phyloP scores from a whole-genome alignment of 2,113 vertebrate genomes.

The Thunnus maccoyii region DNA sequence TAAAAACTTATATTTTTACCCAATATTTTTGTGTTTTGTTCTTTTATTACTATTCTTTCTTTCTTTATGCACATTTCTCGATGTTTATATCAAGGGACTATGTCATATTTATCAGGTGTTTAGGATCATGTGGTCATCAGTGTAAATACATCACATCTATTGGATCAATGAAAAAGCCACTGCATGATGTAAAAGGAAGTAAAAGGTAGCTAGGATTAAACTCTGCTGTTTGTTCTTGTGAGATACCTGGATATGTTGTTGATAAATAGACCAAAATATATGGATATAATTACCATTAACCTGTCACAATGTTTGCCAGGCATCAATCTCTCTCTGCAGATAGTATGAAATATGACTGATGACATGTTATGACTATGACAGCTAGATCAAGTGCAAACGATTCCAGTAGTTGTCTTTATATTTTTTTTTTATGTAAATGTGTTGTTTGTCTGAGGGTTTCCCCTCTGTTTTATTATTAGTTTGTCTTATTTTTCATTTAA shows the following conservation, averaged over 20 bases:
- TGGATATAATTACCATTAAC: slow-evolving; percentile 7
- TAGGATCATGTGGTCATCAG: no score
- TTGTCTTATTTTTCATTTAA: not conserved
- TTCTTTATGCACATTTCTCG: no score
- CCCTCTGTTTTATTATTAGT: not conserved
- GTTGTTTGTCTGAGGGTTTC: not conserved
- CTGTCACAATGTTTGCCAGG: slow-evolving; percentile 12
- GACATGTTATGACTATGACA: slow-evolving; percentile 3
- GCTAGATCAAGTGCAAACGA: slow-evolving; percentile 9
- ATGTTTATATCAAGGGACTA: no score
- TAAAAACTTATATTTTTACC: no score
- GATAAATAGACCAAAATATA: not conserved
- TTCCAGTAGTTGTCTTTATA: not conserved
- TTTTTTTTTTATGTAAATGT: not conserved
- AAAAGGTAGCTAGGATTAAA: not conserved
- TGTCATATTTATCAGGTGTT: no score
- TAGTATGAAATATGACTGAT: not conserved
- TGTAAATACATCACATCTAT: no score
- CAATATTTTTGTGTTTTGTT: no score
- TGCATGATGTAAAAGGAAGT: no score
- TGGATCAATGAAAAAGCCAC: no score
- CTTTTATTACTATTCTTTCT: no score
- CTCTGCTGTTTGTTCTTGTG: not conserved
- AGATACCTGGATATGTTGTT: not conserved
- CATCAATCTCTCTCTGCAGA: slow-evolving; percentile 25